Evolutionary conservation across 2,113 vertebrate species (phyloP), one percentile per base, ranked within the genome.

Genomic region (Xenopus laevis): DNA sequence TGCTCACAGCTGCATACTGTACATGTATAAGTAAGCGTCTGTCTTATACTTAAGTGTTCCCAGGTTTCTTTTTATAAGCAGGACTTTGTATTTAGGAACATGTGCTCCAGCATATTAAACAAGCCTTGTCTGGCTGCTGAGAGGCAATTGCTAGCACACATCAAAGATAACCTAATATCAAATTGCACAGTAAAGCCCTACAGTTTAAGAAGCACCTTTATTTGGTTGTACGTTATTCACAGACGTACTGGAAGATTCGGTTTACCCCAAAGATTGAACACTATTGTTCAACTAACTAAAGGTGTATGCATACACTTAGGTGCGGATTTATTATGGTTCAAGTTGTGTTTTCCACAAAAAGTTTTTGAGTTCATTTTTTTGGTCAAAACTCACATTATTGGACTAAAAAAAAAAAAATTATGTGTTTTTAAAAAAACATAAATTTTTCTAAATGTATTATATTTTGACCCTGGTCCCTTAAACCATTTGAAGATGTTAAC

Each of bases 111-210:
- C 65, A 67, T 55, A 74, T 74, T 74, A 74, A 74, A 74, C 20
- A 47, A 74, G 65, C 57, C 65, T 68, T 18, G 40, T 20, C 40
- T 74, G 72, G 72, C 33, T 68, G 44, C 65, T 61, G 65, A 61
- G 53, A 74, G 55, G 63, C 65, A 68, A 68, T 74, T 67, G 65
- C 65, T 74, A 65, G 65, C 40, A 74, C 57, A 68, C 65, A 74
- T 68, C 64, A 74, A 74, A 74, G 55, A 74, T 74, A 74, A 44
- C 65, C 50, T 44, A 68, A 66, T 67, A 67, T 74, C 72, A 67
- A 40, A 60, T 59, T 60, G 44, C 72, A 61, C 64, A 55, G 61
- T 74, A 68, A 68, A 74, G 60, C 45, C 57, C 21, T 61, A 23
- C 65, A 30, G 55, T 47, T 74, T 66, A 50, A 59, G 40, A 66